Evolutionary conservation across 1,140 invertebrate genomes (phyloP).

Genomic region (Phymastichus coffea): DNA sequence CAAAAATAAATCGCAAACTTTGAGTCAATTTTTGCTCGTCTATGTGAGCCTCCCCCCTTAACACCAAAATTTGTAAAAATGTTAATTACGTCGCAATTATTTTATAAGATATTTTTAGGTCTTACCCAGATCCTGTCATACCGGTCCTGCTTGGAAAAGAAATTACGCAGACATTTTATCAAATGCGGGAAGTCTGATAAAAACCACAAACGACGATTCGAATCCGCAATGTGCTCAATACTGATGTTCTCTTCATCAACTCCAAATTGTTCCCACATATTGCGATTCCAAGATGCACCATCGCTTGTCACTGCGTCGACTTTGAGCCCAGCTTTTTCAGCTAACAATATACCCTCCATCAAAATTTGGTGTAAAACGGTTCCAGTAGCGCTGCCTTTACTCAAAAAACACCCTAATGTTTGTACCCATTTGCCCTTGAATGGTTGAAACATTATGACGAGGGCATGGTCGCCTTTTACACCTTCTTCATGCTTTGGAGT

Average conservation of each 20-base stretch:
- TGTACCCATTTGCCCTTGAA: no score
- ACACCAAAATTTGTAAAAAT: background rate
- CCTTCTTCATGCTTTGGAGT: background rate
- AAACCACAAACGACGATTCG: no score
- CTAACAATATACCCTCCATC: background rate
- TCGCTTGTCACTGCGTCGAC: background rate
- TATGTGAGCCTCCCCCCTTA: no score
- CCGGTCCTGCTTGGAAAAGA: background rate
- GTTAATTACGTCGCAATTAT: background rate
- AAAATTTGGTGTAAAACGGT: no score
- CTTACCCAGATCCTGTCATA: conserved; percentile 1
- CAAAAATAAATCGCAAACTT: background rate
- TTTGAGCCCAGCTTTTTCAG: background rate
- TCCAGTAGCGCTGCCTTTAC: no score
- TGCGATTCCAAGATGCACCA: background rate
- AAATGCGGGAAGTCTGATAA: conserved; percentile 1
- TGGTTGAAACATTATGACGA: no score
- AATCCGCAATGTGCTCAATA: background rate
- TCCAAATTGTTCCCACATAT: background rate
- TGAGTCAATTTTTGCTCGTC: background rate
- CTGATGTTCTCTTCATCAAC: background rate
- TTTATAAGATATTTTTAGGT: background rate
- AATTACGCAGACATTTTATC: background rate
- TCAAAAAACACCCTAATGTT: no score
- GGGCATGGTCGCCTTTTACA: background rate